Conservation (phyloP, 2,888 invertebrate species). For the Smittia sp. region DNA sequence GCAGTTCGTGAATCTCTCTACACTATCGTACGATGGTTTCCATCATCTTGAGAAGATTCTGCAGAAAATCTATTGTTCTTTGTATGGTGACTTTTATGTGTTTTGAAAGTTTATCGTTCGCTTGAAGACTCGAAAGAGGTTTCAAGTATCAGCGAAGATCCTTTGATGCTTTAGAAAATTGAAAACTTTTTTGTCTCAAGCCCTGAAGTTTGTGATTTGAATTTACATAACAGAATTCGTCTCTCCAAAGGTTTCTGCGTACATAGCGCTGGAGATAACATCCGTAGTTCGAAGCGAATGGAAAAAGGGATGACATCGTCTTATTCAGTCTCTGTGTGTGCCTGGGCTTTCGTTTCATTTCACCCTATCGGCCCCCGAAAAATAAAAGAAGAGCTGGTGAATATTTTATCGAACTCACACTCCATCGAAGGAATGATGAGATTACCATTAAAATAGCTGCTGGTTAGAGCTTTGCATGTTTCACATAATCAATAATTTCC, state of each 20-base stretch:
- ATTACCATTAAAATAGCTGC: conserved; percentile 39
- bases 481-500: conserved; percentile 37
- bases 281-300: conserved; percentile 5
- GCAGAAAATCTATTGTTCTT: neutral
- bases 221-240: neutral
- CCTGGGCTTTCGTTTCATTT: conserved; percentile 14
- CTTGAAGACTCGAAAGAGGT: too few species aligned
- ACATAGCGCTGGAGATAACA: neutral
- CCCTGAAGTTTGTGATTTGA: neutral
- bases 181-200: neutral
- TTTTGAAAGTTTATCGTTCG: neutral
- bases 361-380: neutral
- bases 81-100: neutral
- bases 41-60: neutral
- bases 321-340: neutral
- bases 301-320: conserved; percentile 33
- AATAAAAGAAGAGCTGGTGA: conserved; percentile 8
- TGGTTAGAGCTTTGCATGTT: conserved; percentile 37
- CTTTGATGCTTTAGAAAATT: too few species aligned
- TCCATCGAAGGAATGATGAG: neutral
- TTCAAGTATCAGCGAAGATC: too few species aligned
- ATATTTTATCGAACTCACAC: conserved; percentile 31
- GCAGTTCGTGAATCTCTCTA: neutral
- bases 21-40: neutral
- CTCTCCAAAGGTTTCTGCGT: neutral